Conservation (phyloP, 2,113 vertebrate species). For the Fregata magnificens region DNA sequence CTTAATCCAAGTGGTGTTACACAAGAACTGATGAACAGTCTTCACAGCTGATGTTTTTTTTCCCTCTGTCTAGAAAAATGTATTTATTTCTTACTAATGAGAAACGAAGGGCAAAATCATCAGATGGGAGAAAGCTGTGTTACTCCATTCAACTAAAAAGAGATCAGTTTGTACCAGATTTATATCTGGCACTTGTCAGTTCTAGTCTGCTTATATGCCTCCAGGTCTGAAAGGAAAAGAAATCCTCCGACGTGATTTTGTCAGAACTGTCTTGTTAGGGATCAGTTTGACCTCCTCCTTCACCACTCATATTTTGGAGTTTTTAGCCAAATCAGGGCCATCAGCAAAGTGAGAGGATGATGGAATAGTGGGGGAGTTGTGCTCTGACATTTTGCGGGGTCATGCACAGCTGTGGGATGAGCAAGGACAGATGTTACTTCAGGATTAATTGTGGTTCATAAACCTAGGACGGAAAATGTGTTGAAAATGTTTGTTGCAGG, state of each 20-base stretch:
- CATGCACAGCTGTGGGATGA: background rate
- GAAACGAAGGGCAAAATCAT: background rate
- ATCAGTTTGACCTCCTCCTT: background rate
- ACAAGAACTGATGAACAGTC: background rate
- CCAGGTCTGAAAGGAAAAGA: background rate
- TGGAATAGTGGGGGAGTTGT: background rate
- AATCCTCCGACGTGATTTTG: background rate
- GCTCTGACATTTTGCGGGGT: background rate
- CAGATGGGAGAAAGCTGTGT: background rate
- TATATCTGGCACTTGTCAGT: background rate
- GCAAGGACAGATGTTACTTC: background rate
- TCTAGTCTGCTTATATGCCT: background rate
- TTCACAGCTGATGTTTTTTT: background rate
- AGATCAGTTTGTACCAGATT: background rate
- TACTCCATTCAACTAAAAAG: background rate
- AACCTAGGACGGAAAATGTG: background rate
- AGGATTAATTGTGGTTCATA: rapidly evolving
- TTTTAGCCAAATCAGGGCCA: background rate
- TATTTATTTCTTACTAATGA: background rate
- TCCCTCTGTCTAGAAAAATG: background rate
- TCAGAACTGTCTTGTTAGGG: background rate
- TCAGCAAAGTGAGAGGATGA: background rate
- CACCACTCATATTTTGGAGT: background rate
- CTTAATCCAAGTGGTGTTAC: background rate
- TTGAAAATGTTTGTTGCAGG: background rate